Base-by-base conservation (phyloP, 1,140 invertebrate species). In the Anoplophora glabripennis region DNA sequence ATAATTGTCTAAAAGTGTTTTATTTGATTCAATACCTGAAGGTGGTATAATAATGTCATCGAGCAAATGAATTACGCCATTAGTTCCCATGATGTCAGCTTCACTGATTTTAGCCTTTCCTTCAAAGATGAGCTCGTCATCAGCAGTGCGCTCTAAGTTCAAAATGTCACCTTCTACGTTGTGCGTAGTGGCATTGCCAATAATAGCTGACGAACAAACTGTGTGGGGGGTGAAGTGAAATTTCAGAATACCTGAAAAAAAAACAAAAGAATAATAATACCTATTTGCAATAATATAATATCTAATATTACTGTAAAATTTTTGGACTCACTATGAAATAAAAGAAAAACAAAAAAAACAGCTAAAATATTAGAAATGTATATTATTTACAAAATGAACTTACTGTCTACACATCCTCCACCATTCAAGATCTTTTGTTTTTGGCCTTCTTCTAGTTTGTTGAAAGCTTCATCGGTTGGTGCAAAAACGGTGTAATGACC, bases 21-120 rank as follows among this genome's bases (percentile, higher is more conserved):
- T 36, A 5, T 17, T 11, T 44, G 21, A 48, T 15, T 59, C 5
- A 28, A 5, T 58, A 61, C 69, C 66, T 11, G 76, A 74, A 34
- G 82, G 77, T 0, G 85, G 87, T 54, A 84, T 82, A 44, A 89
- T 73, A 12, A 89, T 73, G 8, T 78, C 78, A 64, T 88, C 85
- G 33, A 89, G 83, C 0, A 89, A 74, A 69, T 89, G 87, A 4
- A 89, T 77, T 0, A 89, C 82, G 15, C 88, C 88, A 71, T 89
- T 88, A 3, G 80, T 84, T 7, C 84, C 86, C 69, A 81, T 75
- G n/a, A 80, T 75, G 57, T 81, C 79, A 1, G 70, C 63, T 33
- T 80, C 73, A 7, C 75, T 57, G 33, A 81, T 73, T 64, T 77
- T 76, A 3, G 78, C 77, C 53, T 73, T 71, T 15, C 71, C 73